phyloP scores from a whole-genome alignment of 2,888 invertebrate species.

The Molorchus minor region DNA sequence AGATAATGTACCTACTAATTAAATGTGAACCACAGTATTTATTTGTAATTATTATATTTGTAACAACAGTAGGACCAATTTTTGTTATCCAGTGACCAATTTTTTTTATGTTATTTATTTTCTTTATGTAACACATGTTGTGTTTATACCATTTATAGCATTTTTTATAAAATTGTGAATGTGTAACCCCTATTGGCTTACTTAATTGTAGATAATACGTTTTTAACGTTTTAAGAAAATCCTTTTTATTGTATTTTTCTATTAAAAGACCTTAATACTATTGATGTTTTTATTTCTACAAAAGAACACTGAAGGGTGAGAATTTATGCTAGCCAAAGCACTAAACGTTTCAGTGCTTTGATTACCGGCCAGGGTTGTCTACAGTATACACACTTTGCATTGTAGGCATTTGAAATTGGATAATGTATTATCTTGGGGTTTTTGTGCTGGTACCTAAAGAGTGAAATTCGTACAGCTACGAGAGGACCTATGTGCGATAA shows the following conservation, averaged over 20 bases:
- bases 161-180: constrained; percentile 30
- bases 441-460: too few species aligned
- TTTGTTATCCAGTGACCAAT: constrained; percentile 37
- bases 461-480: too few species aligned
- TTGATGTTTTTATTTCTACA: constrained; percentile 17
- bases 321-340: too few species aligned
- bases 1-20: constrained; percentile 36
- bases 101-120: constrained; percentile 28
- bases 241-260: constrained; percentile 44
- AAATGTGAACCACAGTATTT: constrained; percentile 36
- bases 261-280: constrained; percentile 36
- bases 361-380: too few species aligned
- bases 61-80: constrained; percentile 39
- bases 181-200: constrained; percentile 43
- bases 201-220: constrained; percentile 41
- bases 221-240: constrained; percentile 36
- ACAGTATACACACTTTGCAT: too few species aligned
- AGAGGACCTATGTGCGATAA: too few species aligned
- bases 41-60: constrained; percentile 27
- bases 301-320: too few species aligned
- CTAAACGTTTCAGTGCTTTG: too few species aligned
- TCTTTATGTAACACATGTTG: constrained; percentile 26
- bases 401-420: too few species aligned
- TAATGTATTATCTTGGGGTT: too few species aligned
- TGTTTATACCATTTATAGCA: constrained; percentile 1